These are phyloP conservation scores for Scarus forsteni DNA, from an alignment of 2,797 vertebrate genomes.

Conservation along the genomic window DNA sequence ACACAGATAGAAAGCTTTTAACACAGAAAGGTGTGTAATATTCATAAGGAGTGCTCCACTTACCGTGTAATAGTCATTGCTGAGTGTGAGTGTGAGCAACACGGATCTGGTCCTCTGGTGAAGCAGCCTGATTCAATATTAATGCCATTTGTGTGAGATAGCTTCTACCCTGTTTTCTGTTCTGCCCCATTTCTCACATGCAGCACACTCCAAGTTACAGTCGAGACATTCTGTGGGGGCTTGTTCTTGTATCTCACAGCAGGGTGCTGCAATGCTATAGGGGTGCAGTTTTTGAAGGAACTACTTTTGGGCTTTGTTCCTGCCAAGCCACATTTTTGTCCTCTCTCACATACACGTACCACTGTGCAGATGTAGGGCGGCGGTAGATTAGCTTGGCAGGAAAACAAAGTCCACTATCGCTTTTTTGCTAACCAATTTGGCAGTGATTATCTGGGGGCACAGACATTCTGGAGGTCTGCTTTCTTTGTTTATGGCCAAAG, in stretches of 20 bases:
- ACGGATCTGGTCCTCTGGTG: constrained; percentile 69
- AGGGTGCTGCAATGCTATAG: constrained; percentile 14
- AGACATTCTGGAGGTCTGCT: constrained; percentile 32
- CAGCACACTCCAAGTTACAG: constrained; percentile 16
- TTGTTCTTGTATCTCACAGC: constrained; percentile 22
- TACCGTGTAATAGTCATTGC: constrained; percentile 55
- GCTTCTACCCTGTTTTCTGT: constrained; percentile 54
- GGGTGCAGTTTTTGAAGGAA: constrained; percentile 10
- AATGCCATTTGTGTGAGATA: constrained; percentile 71
- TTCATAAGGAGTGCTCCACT: constrained; percentile 75
- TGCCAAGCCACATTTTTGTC: constrained; percentile 16
- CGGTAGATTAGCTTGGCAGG: constrained; percentile 47
- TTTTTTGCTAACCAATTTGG: constrained; percentile 35
- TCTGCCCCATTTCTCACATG: constrained; percentile 73
- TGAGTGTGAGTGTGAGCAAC: constrained; percentile 57
- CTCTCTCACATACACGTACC: constrained; percentile 12
- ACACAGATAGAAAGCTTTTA: constrained; percentile 71
- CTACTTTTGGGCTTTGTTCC: constrained; percentile 18
- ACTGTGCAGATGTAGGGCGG: constrained; percentile 21
- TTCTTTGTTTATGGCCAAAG: constrained; percentile 30
- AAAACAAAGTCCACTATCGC: constrained; percentile 41
- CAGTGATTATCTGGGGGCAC: constrained; percentile 42
- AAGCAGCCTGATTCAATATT: constrained; percentile 71
- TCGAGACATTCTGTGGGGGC: constrained; percentile 5
- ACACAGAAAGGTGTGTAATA: constrained; percentile 73